These are phyloP conservation scores for Eleginops maclovinus DNA, from an alignment of 2,113 vertebrate genomes.

Conservation along the genomic window DNA sequence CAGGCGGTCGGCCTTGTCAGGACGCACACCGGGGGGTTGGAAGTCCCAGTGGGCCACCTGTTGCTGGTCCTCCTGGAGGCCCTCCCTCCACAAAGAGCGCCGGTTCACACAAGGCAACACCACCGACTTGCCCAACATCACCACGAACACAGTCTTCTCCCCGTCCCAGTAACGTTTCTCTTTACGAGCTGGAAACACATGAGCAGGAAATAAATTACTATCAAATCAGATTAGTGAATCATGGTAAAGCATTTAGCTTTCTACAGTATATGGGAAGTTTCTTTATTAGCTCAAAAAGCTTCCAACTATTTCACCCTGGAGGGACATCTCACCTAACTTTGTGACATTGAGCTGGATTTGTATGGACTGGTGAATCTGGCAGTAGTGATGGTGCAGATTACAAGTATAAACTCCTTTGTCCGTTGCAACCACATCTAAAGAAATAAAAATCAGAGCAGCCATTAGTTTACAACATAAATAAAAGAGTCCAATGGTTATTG, in stretches of 20 bases:
- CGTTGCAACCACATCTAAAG: conserved; percentile 77
- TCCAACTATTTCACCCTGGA: too few relatives aligned
- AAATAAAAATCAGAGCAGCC: conserved; percentile 9
- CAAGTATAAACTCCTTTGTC: conserved; percentile 93
- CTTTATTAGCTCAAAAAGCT: too few relatives aligned
- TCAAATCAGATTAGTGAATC: background rate
- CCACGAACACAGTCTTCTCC: conserved; percentile 89
- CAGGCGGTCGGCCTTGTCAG: conserved; percentile 91
- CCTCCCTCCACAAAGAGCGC: conserved; percentile 90
- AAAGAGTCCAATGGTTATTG: conserved; percentile 1
- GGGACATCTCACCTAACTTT: conserved; percentile 84
- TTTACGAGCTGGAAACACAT: conserved; percentile 80
- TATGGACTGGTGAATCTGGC: conserved; percentile 90
- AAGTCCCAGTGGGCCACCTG: conserved; percentile 98
- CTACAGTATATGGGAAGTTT: too few relatives aligned
- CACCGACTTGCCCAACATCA: conserved; percentile 84
- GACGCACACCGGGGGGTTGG: conserved; percentile 91
- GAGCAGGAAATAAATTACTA: background rate
- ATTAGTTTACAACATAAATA: background rate
- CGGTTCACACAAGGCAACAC: conserved; percentile 90
- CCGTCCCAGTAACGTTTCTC: conserved; percentile 88
- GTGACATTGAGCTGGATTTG: conserved; percentile 88
- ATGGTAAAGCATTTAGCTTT: background rate
- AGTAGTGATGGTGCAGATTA: conserved; percentile 97
- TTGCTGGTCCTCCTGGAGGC: conserved; percentile 91